Percentiles rank a stretch among this genome's conserved stretches.
phyloP scores from a whole-genome alignment of 2,888 invertebrate genomes.

The Portevinia maculata region DNA sequence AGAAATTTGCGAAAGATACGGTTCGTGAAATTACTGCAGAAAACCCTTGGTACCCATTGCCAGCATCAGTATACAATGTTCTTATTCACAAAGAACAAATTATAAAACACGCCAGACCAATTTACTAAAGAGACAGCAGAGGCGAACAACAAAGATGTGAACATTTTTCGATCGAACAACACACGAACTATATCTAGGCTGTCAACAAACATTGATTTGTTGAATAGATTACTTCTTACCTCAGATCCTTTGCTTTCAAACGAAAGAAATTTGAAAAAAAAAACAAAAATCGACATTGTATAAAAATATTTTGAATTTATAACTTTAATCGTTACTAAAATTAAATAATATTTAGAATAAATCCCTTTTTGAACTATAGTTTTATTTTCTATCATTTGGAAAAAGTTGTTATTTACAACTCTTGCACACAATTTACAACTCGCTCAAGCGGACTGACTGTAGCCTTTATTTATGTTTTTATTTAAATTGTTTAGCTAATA shows the following conservation, averaged over 20 bases:
- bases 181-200: not conserved
- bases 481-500: too few relatives aligned
- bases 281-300: not conserved
- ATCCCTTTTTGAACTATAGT: not conserved
- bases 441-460: too few relatives aligned
- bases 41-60: not conserved
- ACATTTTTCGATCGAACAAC: not conserved
- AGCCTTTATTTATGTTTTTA: too few relatives aligned
- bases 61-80: conserved; percentile 4
- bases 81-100: not conserved
- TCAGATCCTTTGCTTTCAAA: conserved; percentile 15
- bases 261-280: conserved; percentile 1
- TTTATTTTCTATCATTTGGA: not conserved
- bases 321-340: not conserved
- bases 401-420: too few relatives aligned
- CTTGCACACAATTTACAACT: too few relatives aligned
- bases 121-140: not conserved
- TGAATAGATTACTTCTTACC: conserved; percentile 2
- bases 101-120: not conserved
- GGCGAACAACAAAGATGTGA: not conserved
- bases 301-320: not conserved
- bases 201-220: conserved; percentile 9
- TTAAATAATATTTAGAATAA: not conserved
- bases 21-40: not conserved
- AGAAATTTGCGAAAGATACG: not conserved